phyloP scores from a whole-genome alignment of 2,113 vertebrate species.

The Siniperca knerii region DNA sequence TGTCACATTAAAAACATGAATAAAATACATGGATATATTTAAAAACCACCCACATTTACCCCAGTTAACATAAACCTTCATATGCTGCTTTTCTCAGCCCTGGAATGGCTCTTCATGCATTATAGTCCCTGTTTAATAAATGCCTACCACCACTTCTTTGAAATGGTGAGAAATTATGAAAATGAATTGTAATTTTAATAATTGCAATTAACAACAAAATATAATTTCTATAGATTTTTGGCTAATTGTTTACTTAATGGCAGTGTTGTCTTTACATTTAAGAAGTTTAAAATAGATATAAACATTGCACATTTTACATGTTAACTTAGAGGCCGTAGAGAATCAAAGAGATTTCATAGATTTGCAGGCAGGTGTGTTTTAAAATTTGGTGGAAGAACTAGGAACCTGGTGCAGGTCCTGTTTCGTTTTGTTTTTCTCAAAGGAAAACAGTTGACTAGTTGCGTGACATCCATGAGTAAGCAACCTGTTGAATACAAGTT shows the following conservation, averaged over 20 bases:
- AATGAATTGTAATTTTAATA: neutral
- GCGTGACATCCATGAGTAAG: neutral
- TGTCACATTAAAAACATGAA: neutral
- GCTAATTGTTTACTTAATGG: neutral
- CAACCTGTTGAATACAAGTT: neutral
- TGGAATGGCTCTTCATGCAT: neutral
- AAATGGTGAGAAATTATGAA: neutral
- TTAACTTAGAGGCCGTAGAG: neutral
- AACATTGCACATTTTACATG: no score
- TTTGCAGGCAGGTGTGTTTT: neutral
- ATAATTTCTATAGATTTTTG: no score
- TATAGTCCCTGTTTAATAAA: neutral
- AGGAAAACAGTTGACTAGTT: neutral
- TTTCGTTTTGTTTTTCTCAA: neutral
- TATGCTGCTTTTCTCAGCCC: no score
- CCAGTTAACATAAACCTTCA: no score
- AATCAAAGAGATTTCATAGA: neutral
- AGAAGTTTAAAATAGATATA: neutral
- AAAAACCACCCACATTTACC: neutral
- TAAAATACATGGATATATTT: neutral
- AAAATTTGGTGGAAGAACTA: neutral
- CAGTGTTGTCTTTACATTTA: neutral
- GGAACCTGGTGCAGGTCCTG: neutral
- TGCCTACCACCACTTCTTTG: neutral
- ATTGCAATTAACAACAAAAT: no score